Evolutionary conservation across 2,113 vertebrate species (phyloP).

Genomic region (Tapirus terrestris): DNA sequence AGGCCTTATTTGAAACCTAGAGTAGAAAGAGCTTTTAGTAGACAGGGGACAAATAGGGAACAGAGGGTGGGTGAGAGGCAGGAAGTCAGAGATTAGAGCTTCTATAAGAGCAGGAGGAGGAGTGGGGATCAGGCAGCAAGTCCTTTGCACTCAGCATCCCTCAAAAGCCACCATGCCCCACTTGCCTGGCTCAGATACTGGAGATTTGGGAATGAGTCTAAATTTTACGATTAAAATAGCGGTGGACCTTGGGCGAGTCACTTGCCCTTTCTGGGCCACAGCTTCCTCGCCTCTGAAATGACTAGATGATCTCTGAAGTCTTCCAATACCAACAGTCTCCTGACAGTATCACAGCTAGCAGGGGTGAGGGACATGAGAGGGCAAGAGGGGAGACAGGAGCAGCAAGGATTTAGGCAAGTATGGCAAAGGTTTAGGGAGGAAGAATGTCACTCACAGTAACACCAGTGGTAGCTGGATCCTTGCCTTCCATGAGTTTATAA

Average conservation of each 20-base stretch:
- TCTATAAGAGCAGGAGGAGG: background rate
- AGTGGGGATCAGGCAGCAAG: background rate
- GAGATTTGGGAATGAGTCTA: background rate
- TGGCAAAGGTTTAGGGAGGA: background rate
- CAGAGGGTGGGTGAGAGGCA: background rate
- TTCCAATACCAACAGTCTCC: background rate
- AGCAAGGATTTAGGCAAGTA: background rate
- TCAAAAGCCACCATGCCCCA: background rate
- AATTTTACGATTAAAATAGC: background rate
- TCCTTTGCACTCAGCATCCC: background rate
- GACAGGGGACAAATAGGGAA: background rate
- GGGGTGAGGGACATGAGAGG: background rate
- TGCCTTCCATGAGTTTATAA: constrained; percentile 89
- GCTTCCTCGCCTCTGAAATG: background rate
- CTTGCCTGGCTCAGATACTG: background rate
- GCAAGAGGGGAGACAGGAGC: background rate
- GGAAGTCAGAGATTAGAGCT: background rate
- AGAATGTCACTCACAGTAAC: constrained; percentile 87
- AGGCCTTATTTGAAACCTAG: background rate
- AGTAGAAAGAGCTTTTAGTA: background rate
- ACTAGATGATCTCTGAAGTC: background rate
- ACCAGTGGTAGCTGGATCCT: constrained; percentile 87
- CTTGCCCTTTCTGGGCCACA: background rate
- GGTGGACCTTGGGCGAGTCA: background rate
- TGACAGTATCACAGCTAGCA: background rate